phyloP scores from a whole-genome alignment of 1,140 invertebrate genomes.

The Thereuonema tuberculata region DNA sequence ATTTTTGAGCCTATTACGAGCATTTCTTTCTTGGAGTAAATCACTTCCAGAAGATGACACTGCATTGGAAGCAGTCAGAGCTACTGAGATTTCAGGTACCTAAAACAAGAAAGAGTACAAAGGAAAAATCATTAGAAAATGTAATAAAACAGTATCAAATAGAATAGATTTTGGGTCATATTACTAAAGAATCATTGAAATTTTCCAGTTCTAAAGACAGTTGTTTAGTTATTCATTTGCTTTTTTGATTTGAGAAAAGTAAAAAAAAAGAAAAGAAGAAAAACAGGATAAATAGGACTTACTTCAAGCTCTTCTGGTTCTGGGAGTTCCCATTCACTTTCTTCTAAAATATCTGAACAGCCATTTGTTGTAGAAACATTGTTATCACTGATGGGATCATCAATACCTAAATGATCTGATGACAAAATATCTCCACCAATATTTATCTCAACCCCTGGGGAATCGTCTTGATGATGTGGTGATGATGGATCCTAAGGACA shows the following conservation, averaged over 20 bases:
- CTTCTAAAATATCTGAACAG: constrained; percentile 32
- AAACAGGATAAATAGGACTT: not conserved
- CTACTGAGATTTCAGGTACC: constrained; percentile 13
- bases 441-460: constrained; percentile 36
- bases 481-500: constrained; percentile 41
- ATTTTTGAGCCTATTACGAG: constrained; percentile 23
- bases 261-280: constrained; percentile 11
- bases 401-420: constrained; percentile 23
- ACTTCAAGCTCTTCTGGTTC: constrained; percentile 55
- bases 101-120: constrained; percentile 3
- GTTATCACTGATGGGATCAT: constrained; percentile 39
- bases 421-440: constrained; percentile 33
- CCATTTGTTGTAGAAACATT: constrained; percentile 37
- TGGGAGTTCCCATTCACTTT: constrained; percentile 37
- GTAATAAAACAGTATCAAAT: no score
- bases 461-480: constrained; percentile 48
- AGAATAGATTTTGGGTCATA: no score
- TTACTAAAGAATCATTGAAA: no score
- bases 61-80: constrained; percentile 3
- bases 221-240: no score
- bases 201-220: no score
- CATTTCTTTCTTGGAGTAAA: constrained; percentile 16
- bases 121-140: no score
- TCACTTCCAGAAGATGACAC: constrained; percentile 1
- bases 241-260: no score